Percentiles rank a stretch among this genome's conserved stretches.
Conservation (phyloP, 2,113 vertebrate genomes). For the Orthonyx spaldingii region DNA sequence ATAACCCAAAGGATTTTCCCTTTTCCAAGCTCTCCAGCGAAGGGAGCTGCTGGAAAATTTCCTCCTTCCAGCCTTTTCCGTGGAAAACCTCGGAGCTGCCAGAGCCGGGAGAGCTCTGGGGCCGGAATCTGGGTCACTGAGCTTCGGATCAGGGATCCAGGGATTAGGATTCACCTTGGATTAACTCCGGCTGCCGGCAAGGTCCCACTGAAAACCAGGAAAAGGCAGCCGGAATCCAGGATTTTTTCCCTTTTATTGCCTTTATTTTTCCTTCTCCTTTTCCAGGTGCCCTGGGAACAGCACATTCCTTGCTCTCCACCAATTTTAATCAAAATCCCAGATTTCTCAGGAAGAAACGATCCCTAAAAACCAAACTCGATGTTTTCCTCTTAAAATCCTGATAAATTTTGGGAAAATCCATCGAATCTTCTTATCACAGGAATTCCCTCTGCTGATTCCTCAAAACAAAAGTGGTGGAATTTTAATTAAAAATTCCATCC, state of each 20-base stretch:
- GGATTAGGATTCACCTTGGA: not conserved
- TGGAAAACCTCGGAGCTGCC: not conserved
- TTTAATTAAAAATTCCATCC: not conserved
- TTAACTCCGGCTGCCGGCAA: not conserved
- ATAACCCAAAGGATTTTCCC: not conserved
- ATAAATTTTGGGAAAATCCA: not conserved
- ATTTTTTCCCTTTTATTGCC: not conserved
- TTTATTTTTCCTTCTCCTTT: not conserved
- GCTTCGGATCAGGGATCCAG: not conserved
- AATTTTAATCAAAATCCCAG: accelerated
- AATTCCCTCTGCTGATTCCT: not conserved
- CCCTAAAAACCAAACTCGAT: accelerated
- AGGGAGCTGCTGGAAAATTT: not conserved
- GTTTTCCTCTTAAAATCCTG: not conserved
- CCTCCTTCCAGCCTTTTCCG: not conserved
- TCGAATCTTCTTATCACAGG: not conserved
- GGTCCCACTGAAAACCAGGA: not conserved
- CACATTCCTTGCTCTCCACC: accelerated
- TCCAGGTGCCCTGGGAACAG: not conserved
- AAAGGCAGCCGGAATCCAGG: not conserved
- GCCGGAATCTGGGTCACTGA: not conserved
- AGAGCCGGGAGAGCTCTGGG: not conserved
- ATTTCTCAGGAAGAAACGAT: not conserved
- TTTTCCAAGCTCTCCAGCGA: not conserved
- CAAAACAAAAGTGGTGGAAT: not conserved